A percentile compares a stretch with the other conserved stretches of the same genome.
Evolutionary conservation across 2,888 invertebrate genomes (phyloP).

Genomic region (Tipula lateralis): DNA sequence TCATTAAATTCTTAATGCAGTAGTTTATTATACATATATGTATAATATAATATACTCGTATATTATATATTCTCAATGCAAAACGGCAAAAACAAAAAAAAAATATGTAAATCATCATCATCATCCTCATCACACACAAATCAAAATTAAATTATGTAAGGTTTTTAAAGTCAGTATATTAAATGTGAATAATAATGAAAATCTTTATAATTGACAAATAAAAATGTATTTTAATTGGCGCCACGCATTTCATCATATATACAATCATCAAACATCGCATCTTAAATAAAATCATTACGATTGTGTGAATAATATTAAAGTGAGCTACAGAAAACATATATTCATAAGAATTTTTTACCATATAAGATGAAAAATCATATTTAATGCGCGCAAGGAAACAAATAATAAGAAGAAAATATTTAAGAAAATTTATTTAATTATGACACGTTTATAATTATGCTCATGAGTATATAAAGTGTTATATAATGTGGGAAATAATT

Average conservation of each 20-base stretch:
- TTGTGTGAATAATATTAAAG: background rate
- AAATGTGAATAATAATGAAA: background rate
- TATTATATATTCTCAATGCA: background rate
- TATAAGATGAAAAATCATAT: background rate
- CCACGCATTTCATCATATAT: constrained; percentile 14
- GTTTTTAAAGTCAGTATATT: background rate
- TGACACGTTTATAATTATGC: constrained; percentile 1
- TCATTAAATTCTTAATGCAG: background rate
- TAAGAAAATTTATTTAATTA: background rate
- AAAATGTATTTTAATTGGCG: constrained; percentile 13
- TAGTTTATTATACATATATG: no score
- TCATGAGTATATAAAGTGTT: background rate
- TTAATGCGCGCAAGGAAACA: background rate
- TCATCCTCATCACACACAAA: background rate
- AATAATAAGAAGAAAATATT: background rate
- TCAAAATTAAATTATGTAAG: constrained; percentile 11
- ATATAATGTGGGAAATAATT: background rate
- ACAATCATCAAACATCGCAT: background rate
- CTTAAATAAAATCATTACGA: background rate
- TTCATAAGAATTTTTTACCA: background rate
- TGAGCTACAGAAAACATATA: background rate
- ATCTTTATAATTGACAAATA: background rate
- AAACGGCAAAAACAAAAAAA: background rate
- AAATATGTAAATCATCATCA: background rate
- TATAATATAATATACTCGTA: no score